Evolutionary conservation across 2,888 invertebrate species (phyloP), one percentile per base, ranked within the genome.

Genomic region (Drosophila mulleri): DNA sequence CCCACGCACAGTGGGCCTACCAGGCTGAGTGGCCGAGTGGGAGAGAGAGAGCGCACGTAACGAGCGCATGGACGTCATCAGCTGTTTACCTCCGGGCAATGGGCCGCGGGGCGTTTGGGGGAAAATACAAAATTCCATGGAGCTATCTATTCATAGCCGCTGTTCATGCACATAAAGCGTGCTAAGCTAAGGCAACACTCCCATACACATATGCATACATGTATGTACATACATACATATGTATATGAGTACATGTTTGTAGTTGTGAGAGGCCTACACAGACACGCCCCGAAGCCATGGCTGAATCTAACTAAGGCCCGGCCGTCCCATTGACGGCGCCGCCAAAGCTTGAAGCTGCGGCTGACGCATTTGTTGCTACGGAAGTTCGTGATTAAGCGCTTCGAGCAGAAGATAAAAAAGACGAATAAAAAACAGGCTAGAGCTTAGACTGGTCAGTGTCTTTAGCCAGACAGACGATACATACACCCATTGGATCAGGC

Each of bases 341-440:
- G 59, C 47, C 57, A 58, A 70, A 57, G 59, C 77, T 67, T 67
- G 26, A 65, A 54, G 41, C 41, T 54, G 54, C 14, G 32, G 48
- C 81, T 86, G 85, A 84, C 84, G 84, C 83, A 85, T 82, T 81
- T 87, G 87, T 87, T 88, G 89, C 85, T 82, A 87, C 85, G 85
- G 85, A 85, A 85, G 89, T 88, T 82, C 75, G 78, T 85, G 87
- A 88, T 81, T 85, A 88, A 86, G 80, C 83, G 86, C 59, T 52
- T 59, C 50, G 52, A 59, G 42, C 29, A 39, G 44, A 56, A 47
- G 58, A 57, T 59, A 29, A 62, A 37, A 52, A 37, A 32, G 44
- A 26, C 45, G 47, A 64, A 45, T 56, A 57, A 41, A 41, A 81
- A 79, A 82, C 83, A 67, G 77, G 75, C 85, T 85, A 12, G 42